Evolutionary conservation across 1,140 invertebrate genomes (phyloP).

Genomic region (Drosophila pectinifera): DNA sequence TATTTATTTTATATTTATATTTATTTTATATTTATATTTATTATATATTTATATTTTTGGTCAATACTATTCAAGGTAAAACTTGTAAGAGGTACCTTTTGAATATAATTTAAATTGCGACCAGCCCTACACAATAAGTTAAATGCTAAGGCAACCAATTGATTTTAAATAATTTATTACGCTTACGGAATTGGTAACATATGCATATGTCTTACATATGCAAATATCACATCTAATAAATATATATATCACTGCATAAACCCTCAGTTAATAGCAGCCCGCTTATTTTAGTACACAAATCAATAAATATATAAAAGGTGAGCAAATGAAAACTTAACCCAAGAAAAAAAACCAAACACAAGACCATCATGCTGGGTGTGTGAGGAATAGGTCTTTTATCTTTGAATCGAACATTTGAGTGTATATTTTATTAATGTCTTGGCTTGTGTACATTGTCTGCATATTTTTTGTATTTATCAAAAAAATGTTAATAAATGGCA

Average conservation of each 20-base stretch:
- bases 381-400: conserved; percentile 25
- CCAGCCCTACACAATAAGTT: no score
- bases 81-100: no score
- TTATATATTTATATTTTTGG: no score
- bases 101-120: no score
- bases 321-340: conserved; percentile 15
- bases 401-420: conserved; percentile 18
- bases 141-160: background rate
- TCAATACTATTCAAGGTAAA: background rate
- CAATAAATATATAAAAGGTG: conserved; percentile 15
- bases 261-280: background rate
- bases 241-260: background rate
- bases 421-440: conserved; percentile 12
- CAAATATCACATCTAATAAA: background rate
- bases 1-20: no score
- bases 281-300: background rate
- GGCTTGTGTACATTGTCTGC: conserved; percentile 2
- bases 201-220: background rate
- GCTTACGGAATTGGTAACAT: background rate
- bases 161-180: background rate
- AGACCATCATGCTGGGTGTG: conserved; percentile 5
- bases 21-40: no score
- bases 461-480: conserved; percentile 27
- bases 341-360: conserved; percentile 19
- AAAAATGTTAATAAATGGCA: conserved; percentile 31